Evolutionary conservation across 2,888 invertebrate species (phyloP), one percentile per base, ranked within the genome.

Genomic region (Lithophane semibrunnea): DNA sequence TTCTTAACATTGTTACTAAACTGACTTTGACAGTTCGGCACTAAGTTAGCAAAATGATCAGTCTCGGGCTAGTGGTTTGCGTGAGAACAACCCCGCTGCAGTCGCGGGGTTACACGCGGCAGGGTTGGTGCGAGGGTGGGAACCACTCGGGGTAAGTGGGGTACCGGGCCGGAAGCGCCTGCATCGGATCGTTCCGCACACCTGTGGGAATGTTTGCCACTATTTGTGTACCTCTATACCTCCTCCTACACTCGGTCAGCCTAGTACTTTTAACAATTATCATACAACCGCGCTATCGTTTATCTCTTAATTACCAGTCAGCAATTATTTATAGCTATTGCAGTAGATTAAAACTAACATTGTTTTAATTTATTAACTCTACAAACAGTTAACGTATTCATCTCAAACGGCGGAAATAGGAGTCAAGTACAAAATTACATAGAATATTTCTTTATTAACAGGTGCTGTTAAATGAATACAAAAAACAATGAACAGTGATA

Each of bases 121-220:
- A 86, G 83, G 79, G 88, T 87, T 90, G 88, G 87, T 88, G 86
- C 86, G 88, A 88, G 90, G 88, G 89, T 89, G 91, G 90, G 91
- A 89, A 90, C 73, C 84, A 78, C 90, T 86, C 89, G 88, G 90
- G 92, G 93, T 92, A 92, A 94, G 93, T 94, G 94, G 95, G 95
- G 94, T 92, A 93, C 92, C 91, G 88, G 92, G 93, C 95, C 95
- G 96, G 96, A 96, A 96, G 93, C 92, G 92, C 90, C 91, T 94
- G 94, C 93, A 92, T 93, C 92, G 93, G 94, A 94, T 93, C 95
- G 93, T 92, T 93, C 93, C 88, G 90, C 91, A 90, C 96, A 96
- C 95, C 96, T 96, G 96, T 96, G 96, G 93, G 95, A 96, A 95
- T 94, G 93, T 92, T 86, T 88, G 87, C 88, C 87, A 90, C 92